phyloP scores from a whole-genome alignment of 2,888 invertebrate genomes.

The Megaustenia siamemsis region DNA sequence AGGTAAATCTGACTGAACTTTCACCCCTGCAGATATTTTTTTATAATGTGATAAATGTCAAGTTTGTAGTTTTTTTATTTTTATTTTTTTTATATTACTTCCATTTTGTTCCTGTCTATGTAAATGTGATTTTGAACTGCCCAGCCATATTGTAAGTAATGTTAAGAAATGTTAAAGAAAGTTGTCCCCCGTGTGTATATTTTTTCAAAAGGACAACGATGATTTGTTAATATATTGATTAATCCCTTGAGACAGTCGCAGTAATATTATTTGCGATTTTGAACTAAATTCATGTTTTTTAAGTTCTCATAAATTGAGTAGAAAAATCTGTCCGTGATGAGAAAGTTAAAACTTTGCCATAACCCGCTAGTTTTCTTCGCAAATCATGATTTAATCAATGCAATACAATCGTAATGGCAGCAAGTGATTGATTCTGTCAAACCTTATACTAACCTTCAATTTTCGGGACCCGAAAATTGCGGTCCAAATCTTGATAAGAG shows the following conservation, averaged over 20 bases:
- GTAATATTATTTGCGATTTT: slow-evolving; percentile 30
- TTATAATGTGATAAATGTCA: too few species aligned
- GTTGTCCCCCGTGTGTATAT: too few species aligned
- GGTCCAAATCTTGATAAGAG: slow-evolving; percentile 40
- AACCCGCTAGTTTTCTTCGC: background rate
- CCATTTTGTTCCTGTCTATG: too few species aligned
- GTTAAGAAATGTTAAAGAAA: too few species aligned
- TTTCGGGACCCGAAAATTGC: slow-evolving; percentile 44
- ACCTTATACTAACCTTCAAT: slow-evolving; percentile 43
- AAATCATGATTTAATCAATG: slow-evolving; percentile 8
- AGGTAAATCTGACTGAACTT: too few species aligned
- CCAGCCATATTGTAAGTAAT: too few species aligned
- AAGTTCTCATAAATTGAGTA: slow-evolving; percentile 40
- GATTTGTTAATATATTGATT: slow-evolving; percentile 1
- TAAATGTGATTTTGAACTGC: too few species aligned
- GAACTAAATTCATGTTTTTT: slow-evolving; percentile 33
- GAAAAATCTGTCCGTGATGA: slow-evolving; percentile 23
- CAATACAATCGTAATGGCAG: slow-evolving; percentile 32
- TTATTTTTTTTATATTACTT: too few species aligned
- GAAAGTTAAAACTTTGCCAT: slow-evolving; percentile 4
- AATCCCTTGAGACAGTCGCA: slow-evolving; percentile 17
- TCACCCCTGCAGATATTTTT: too few species aligned
- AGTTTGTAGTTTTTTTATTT: too few species aligned
- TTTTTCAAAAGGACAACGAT: too few species aligned
- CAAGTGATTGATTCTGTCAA: slow-evolving; percentile 45